These are phyloP conservation scores for Pyrocephalus nanus DNA, from an alignment of 2,797 vertebrate species.

Conservation along the genomic window DNA sequence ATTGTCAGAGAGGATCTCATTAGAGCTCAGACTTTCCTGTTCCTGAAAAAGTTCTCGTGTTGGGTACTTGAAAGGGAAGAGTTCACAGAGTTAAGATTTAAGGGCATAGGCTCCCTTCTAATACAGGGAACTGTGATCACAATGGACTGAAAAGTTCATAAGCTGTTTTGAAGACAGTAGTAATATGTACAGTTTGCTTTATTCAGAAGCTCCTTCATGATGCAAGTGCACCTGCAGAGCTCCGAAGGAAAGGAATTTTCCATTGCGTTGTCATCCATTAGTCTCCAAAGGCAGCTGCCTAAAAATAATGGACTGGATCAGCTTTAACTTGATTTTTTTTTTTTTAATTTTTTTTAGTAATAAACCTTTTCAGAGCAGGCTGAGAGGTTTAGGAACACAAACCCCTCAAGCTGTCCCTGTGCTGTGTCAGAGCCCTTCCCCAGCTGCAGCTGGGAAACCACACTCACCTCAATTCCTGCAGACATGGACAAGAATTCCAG, in stretches of 20 bases:
- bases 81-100: conserved; percentile 66
- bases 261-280: background rate
- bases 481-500: background rate
- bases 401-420: background rate
- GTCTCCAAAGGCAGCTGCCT: background rate
- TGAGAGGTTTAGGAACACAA: background rate
- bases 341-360: background rate
- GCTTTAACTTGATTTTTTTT: background rate
- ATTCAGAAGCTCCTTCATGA: conserved; percentile 55
- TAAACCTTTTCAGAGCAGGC: background rate
- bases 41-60: conserved; percentile 65
- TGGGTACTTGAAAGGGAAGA: conserved; percentile 53
- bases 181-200: conserved; percentile 61
- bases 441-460: background rate
- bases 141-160: conserved; percentile 62
- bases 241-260: conserved; percentile 56
- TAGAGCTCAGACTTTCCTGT: conserved; percentile 57
- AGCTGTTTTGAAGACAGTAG: conserved; percentile 60
- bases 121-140: conserved; percentile 59
- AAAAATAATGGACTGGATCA: conserved; percentile 24
- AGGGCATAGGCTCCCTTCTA: conserved; percentile 62
- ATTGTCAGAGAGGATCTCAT: conserved; percentile 65
- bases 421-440: background rate
- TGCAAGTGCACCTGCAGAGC: conserved; percentile 58
- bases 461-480: background rate